Conservation (phyloP, 2,888 invertebrate genomes). For the Allacma fusca region DNA sequence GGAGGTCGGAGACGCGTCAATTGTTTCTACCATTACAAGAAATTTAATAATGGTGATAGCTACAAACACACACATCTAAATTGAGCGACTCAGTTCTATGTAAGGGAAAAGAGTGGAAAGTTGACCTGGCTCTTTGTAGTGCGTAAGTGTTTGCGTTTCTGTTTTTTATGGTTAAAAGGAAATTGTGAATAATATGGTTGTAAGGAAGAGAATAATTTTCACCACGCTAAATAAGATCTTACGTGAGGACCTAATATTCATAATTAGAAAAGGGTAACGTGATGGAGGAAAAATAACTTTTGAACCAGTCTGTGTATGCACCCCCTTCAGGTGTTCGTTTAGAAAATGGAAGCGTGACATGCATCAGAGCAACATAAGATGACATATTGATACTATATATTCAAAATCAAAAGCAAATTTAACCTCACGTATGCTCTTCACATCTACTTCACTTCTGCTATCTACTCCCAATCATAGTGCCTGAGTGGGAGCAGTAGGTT, state of each 20-base stretch:
- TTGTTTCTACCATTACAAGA: neutral
- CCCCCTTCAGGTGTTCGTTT: conserved; percentile 10
- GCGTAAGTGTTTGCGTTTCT: conserved; percentile 4
- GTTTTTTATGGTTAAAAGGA: conserved; percentile 17
- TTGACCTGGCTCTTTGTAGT: neutral
- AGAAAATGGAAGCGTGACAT: conserved; percentile 14
- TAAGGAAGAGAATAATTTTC: conserved; percentile 40
- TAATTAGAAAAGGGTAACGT: conserved; percentile 16
- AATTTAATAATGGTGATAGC: too few species aligned
- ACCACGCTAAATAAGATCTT: conserved; percentile 20
- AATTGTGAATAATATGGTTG: conserved; percentile 33
- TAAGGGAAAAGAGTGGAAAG: conserved; percentile 11
- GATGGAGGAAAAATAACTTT: conserved; percentile 20
- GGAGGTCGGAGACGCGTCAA: neutral
- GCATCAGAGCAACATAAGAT: neutral
- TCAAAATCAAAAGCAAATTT: too few species aligned
- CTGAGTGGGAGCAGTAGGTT: too few species aligned
- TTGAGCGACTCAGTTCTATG: neutral
- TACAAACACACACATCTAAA: too few species aligned
- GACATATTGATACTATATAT: too few species aligned
- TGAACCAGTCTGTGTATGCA: conserved; percentile 5
- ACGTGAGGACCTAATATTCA: conserved; percentile 10
- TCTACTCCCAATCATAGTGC: too few species aligned
- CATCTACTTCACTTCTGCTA: too few species aligned
- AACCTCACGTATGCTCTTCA: too few species aligned